Evolutionary conservation across 2,888 invertebrate species (phyloP).

Genomic region (Nomada fabriciana): DNA sequence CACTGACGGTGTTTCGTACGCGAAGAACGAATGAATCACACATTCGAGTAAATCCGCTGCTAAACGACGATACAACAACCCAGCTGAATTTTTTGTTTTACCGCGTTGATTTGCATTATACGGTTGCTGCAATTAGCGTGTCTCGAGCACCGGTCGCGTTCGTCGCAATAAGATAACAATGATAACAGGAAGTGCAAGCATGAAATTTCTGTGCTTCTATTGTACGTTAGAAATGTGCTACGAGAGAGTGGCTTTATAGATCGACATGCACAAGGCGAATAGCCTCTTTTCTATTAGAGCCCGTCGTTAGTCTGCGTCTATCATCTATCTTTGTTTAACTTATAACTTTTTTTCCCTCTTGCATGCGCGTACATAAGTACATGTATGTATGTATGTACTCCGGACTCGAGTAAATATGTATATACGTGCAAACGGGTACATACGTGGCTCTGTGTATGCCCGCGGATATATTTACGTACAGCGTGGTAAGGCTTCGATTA

Average conservation of each 20-base stretch:
- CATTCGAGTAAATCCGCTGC: conserved; percentile 32
- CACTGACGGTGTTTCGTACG: not conserved
- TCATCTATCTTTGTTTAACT: not conserved
- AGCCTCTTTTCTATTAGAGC: not conserved
- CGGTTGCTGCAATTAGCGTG: conserved; percentile 12
- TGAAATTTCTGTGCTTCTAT: not conserved
- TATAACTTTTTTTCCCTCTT: not conserved
- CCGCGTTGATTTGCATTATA: conserved; percentile 19
- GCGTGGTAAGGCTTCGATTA: conserved; percentile 55
- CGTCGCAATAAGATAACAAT: conserved; percentile 5
- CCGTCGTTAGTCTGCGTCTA: not conserved
- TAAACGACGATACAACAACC: conserved; percentile 52
- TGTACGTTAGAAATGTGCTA: not conserved
- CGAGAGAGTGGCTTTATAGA: not conserved
- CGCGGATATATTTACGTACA: conserved; percentile 29
- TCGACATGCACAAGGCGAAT: not conserved
- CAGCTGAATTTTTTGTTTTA: conserved; percentile 34
- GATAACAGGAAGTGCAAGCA: not conserved
- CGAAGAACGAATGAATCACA: conserved; percentile 44
- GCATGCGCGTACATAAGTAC: too few relatives aligned
- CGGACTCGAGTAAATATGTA: conserved; percentile 13
- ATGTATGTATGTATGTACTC: not conserved
- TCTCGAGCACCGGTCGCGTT: not conserved
- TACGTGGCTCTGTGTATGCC: not conserved
- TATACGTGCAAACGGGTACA: not conserved